Percentiles rank a stretch among this genome's conserved stretches.
Conservation (phyloP, 2,113 vertebrate genomes). For the Sialia sialis region DNA sequence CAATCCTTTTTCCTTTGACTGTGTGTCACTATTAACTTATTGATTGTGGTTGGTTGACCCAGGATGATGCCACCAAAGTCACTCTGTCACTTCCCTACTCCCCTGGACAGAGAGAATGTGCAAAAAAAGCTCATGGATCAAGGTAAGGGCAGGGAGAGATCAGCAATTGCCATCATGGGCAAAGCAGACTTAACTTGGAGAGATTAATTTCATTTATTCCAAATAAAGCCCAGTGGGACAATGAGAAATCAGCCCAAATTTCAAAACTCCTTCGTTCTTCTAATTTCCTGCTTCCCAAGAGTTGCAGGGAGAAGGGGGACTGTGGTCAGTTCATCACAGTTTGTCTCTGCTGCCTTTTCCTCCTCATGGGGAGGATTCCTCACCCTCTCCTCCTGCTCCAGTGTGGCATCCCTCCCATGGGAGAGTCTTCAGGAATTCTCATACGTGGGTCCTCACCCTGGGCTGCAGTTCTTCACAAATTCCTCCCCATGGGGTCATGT, state of each 20-base stretch:
- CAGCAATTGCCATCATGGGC: neutral
- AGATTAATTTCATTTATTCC: neutral
- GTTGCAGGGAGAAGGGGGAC: rapidly evolving
- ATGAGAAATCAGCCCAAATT: neutral
- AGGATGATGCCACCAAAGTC: neutral
- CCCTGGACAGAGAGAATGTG: neutral
- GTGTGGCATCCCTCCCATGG: no score
- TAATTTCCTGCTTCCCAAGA: neutral
- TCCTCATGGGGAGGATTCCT: rapidly evolving
- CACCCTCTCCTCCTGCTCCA: neutral
- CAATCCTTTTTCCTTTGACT: neutral
- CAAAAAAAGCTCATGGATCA: rapidly evolving
- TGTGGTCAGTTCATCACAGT: neutral
- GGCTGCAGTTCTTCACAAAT: neutral
- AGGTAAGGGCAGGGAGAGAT: neutral
- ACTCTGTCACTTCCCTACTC: no score
- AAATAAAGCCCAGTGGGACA: neutral
- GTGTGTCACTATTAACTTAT: neutral
- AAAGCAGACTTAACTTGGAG: neutral
- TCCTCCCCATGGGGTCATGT: neutral
- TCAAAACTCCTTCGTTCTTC: neutral
- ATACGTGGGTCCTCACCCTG: neutral
- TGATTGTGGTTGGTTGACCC: neutral
- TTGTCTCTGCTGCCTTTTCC: neutral
- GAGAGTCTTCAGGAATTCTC: neutral